Evolutionary conservation across 2,888 invertebrate species (phyloP).

Genomic region (Ctenicera cuprea): DNA sequence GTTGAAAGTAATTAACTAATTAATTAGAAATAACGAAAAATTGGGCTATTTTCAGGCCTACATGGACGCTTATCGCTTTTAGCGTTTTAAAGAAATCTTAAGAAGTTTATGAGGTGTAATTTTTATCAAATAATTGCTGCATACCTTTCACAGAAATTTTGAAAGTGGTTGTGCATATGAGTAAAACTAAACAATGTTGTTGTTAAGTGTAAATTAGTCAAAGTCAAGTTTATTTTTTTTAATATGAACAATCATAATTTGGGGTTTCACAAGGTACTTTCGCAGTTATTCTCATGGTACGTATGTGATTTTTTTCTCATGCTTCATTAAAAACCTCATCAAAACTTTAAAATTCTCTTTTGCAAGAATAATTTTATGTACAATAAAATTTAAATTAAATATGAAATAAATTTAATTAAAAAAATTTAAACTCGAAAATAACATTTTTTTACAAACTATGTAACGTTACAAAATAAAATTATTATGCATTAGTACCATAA

Average conservation of each 20-base stretch:
- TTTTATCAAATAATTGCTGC: no score
- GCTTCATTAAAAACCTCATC: no score
- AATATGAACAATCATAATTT: neutral
- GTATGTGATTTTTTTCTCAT: neutral
- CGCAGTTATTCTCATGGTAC: no score
- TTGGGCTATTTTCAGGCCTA: neutral
- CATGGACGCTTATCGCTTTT: no score
- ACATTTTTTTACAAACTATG: no score
- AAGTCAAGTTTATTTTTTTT: conserved; percentile 3
- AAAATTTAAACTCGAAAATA: no score
- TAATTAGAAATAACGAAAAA: neutral
- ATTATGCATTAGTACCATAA: no score
- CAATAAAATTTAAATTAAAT: no score
- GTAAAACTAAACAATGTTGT: conserved; percentile 2
- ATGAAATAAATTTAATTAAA: no score
- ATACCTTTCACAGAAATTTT: neutral
- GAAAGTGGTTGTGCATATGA: neutral
- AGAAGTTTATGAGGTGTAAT: neutral
- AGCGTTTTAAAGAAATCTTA: neutral
- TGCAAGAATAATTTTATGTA: no score
- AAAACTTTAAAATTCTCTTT: no score
- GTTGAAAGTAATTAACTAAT: neutral
- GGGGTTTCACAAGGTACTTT: neutral
- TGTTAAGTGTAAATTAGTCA: neutral
- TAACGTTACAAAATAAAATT: no score